These are phyloP conservation scores for Barbus barbus DNA, from an alignment of 2,113 vertebrate species.

Conservation along the genomic window DNA sequence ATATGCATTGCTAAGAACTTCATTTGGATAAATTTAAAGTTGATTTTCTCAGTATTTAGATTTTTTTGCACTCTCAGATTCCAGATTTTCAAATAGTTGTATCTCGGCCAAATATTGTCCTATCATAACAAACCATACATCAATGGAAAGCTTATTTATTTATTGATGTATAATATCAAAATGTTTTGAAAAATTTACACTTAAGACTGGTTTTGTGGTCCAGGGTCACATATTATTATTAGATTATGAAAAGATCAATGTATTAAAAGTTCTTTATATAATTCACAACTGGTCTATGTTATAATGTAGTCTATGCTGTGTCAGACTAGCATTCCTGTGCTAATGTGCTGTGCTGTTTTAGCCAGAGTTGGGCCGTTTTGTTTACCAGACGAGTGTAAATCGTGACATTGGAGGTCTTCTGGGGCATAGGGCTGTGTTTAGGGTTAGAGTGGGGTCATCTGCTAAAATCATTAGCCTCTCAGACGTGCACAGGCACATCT, in stretches of 20 bases:
- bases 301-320: not conserved
- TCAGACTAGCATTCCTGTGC: conserved; percentile 1
- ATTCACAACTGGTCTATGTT: not conserved
- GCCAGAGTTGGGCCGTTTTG: conserved; percentile 42
- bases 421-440: conserved; percentile 47
- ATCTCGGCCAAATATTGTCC: no score
- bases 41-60: no score
- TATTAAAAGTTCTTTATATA: not conserved
- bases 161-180: no score
- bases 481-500: conserved; percentile 59
- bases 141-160: no score
- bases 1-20: no score
- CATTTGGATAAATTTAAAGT: no score
- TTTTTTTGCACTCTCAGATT: no score
- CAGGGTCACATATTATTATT: not conserved
- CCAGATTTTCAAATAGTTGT: no score
- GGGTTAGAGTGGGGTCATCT: conserved; percentile 73
- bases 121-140: no score
- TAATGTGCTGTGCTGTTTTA: conserved; percentile 37
- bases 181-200: no score
- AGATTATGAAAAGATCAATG: not conserved
- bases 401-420: conserved; percentile 37
- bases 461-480: conserved; percentile 68
- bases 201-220: no score
- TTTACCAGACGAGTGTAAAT: conserved; percentile 55